These are phyloP conservation scores for Tiphia femorata DNA, from an alignment of 2,888 invertebrate genomes.

Conservation along the genomic window DNA sequence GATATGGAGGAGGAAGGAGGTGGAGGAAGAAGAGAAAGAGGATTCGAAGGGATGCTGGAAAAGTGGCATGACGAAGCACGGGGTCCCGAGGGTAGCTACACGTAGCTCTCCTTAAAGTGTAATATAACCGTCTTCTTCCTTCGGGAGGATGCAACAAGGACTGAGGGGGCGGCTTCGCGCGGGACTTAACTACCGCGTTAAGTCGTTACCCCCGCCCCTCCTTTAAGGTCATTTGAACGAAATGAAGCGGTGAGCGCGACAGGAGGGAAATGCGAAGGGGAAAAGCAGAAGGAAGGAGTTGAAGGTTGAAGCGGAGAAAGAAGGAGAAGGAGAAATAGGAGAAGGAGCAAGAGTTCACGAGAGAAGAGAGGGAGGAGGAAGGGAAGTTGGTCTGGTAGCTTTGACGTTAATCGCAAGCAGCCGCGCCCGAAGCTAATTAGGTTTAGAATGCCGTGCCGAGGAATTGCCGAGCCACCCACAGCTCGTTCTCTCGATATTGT, in stretches of 20 bases:
- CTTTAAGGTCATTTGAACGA: not conserved
- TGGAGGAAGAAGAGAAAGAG: conserved; percentile 5
- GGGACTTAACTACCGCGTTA: no score
- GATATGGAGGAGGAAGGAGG: conserved; percentile 4
- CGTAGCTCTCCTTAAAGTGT: conserved; percentile 43
- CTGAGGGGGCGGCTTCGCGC: no score
- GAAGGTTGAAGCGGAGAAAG: not conserved
- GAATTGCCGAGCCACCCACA: no score
- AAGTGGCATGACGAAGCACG: conserved; percentile 58
- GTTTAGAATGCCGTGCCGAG: no score
- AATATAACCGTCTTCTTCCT: conserved; percentile 28
- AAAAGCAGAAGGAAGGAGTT: not conserved
- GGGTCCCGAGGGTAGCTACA: conserved; percentile 67
- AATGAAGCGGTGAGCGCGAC: conserved; percentile 1
- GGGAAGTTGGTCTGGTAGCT: no score
- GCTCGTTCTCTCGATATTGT: no score
- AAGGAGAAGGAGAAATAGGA: conserved; percentile 6
- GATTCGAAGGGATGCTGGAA: conserved; percentile 25
- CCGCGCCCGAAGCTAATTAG: no score
- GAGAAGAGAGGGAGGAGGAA: not conserved
- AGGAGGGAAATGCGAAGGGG: not conserved
- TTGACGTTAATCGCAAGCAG: no score
- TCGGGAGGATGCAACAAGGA: conserved; percentile 28
- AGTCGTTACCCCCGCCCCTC: no score
- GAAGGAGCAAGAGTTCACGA: not conserved